Conservation (phyloP, 2,797 vertebrate genomes). For the Macropus fuliginosus region DNA sequence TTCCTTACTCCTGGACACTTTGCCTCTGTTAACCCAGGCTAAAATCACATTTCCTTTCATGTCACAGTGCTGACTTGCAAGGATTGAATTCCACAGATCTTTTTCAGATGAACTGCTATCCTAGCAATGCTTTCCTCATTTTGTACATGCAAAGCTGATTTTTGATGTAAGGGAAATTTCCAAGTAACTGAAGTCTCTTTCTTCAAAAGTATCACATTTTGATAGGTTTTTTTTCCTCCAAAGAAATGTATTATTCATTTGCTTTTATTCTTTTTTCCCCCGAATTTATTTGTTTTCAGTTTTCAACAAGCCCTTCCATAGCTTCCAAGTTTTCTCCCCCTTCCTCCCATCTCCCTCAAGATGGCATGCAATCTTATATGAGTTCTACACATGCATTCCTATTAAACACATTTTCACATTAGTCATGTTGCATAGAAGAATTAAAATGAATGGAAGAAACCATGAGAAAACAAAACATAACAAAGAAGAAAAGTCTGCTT, state of each 20-base stretch:
- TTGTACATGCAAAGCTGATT: background rate
- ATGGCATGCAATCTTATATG: too few species aligned
- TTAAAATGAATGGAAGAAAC: too few species aligned
- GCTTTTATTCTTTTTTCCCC: background rate
- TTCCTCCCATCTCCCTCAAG: too few species aligned
- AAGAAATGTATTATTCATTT: background rate
- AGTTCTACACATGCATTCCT: too few species aligned
- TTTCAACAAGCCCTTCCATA: too few species aligned
- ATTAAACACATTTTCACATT: too few species aligned
- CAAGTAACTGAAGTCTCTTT: background rate
- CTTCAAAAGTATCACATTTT: background rate
- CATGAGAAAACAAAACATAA: too few species aligned
- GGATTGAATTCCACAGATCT: background rate
- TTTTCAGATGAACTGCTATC: background rate
- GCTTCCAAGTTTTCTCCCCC: too few species aligned
- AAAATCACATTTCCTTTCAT: background rate
- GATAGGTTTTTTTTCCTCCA: background rate
- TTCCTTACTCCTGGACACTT: background rate
- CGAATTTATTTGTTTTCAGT: too few species aligned
- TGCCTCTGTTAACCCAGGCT: background rate
- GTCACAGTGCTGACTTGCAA: background rate
- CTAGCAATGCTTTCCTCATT: background rate
- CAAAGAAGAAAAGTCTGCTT: too few species aligned
- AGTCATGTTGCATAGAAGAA: too few species aligned
- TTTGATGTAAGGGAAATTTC: background rate